phyloP scores from a whole-genome alignment of 2,797 vertebrate species.

The Australoheros facetus region DNA sequence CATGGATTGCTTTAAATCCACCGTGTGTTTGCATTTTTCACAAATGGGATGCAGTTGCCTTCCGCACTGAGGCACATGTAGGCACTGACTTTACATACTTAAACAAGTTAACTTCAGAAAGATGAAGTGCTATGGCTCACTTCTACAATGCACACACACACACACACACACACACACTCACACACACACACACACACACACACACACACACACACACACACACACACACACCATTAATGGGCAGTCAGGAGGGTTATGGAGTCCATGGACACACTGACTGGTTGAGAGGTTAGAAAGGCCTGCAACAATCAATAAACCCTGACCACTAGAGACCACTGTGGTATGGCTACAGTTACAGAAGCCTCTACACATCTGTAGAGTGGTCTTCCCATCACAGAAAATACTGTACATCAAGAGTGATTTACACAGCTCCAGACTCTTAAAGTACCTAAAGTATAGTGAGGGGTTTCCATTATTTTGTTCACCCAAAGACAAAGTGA shows the following conservation, averaged over 20 bases:
- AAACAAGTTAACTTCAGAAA: conserved; percentile 27
- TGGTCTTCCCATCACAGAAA: conserved; percentile 3
- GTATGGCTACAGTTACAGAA: conserved; percentile 43
- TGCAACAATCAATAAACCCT: conserved; percentile 58
- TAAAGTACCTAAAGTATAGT: neutral
- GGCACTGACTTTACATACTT: neutral
- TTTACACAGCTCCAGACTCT: neutral
- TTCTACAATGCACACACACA: conserved; percentile 2
- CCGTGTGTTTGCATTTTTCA: neutral
- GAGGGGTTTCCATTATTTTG: neutral
- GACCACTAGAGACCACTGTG: conserved; percentile 49
- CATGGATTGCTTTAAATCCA: neutral
- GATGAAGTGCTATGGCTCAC: conserved; percentile 16
- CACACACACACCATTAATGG: conserved; percentile 43
- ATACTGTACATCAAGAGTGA: neutral
- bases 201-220: neutral
- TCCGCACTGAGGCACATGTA: neutral
- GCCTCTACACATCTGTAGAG: conserved; percentile 9
- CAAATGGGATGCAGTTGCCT: neutral
- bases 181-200: neutral
- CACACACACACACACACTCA: neutral
- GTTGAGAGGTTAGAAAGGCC: conserved; percentile 51
- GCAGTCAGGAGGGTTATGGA: conserved; percentile 35
- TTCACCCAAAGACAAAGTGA: neutral
- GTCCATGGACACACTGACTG: conserved; percentile 45